Conservation (phyloP, 2,888 invertebrate species). For the Orchesella flavescens region DNA sequence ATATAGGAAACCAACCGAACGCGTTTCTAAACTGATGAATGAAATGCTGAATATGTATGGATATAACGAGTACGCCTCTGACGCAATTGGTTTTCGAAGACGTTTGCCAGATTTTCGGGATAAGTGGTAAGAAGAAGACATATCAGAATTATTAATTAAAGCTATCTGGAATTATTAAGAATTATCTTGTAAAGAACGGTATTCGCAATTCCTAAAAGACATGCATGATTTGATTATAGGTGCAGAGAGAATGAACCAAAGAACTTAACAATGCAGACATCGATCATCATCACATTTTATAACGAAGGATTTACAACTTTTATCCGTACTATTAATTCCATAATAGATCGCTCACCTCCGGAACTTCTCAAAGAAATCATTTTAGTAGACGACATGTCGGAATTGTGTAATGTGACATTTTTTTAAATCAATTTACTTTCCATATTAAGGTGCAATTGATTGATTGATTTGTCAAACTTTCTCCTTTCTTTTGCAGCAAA, state of each 20-base stretch:
- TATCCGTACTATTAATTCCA: slow-evolving; percentile 94
- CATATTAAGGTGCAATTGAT: neutral
- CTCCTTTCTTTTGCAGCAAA: slow-evolving; percentile 79
- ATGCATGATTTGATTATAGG: slow-evolving; percentile 76
- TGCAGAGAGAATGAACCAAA: slow-evolving; percentile 86
- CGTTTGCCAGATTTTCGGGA: slow-evolving; percentile 49
- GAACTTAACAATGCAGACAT: slow-evolving; percentile 85
- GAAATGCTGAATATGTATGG: slow-evolving; percentile 34
- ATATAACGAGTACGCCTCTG: slow-evolving; percentile 36
- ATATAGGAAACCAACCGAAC: neutral
- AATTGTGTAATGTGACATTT: slow-evolving; percentile 84
- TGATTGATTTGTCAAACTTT: too few species aligned
- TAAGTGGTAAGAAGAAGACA: slow-evolving; percentile 8
- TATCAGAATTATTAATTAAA: too few species aligned
- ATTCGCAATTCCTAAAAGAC: too few species aligned
- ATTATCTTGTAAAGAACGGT: too few species aligned
- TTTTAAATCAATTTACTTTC: neutral
- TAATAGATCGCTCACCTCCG: slow-evolving; percentile 92
- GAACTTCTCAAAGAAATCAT: slow-evolving; percentile 93
- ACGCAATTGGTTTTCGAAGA: slow-evolving; percentile 18
- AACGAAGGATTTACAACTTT: slow-evolving; percentile 98
- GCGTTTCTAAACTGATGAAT: neutral
- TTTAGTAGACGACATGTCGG: slow-evolving; percentile 96
- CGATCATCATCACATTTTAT: slow-evolving; percentile 96
- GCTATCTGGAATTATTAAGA: too few species aligned